Percentiles rank a stretch among this genome's conserved stretches.
phyloP scores from a whole-genome alignment of 2,113 vertebrate genomes.

The Silurus asotus region DNA sequence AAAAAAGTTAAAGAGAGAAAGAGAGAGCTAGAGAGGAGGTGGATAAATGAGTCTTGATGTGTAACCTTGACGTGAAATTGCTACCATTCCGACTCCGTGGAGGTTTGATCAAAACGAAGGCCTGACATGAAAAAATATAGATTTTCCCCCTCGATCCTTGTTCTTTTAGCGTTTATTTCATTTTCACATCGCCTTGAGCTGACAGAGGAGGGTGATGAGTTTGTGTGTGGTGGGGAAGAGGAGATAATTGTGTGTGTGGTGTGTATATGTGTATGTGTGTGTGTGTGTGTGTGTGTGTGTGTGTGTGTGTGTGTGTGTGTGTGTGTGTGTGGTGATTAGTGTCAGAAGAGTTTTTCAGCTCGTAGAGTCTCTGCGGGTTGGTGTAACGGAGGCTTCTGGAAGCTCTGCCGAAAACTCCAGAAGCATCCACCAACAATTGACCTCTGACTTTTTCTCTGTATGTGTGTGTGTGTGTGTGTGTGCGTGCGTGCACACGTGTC shows the following conservation, averaged over 20 bases:
- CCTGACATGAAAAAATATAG: conserved; percentile 57
- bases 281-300: conserved; percentile 48
- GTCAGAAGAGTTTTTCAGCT: conserved; percentile 56
- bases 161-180: conserved; percentile 43
- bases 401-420: neutral
- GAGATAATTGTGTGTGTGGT: conserved; percentile 48
- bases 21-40: conserved; percentile 7
- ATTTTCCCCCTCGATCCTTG: conserved; percentile 1
- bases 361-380: neutral
- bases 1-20: neutral
- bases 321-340: conserved; percentile 58
- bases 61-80: conserved; percentile 63
- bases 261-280: conserved; percentile 13
- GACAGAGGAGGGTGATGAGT: conserved; percentile 54
- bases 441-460: neutral
- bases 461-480: conserved; percentile 22
- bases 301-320: neutral
- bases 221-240: conserved; percentile 25
- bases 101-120: conserved; percentile 53
- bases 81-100: conserved; percentile 59
- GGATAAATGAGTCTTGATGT: conserved; percentile 60
- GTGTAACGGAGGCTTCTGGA: conserved; percentile 25
- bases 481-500: neutral
- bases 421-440: conserved; percentile 8
- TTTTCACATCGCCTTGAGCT: conserved; percentile 55